These are phyloP conservation scores for Exephanes ischioxanthus DNA, from an alignment of 2,888 invertebrate genomes.

Conservation along the genomic window DNA sequence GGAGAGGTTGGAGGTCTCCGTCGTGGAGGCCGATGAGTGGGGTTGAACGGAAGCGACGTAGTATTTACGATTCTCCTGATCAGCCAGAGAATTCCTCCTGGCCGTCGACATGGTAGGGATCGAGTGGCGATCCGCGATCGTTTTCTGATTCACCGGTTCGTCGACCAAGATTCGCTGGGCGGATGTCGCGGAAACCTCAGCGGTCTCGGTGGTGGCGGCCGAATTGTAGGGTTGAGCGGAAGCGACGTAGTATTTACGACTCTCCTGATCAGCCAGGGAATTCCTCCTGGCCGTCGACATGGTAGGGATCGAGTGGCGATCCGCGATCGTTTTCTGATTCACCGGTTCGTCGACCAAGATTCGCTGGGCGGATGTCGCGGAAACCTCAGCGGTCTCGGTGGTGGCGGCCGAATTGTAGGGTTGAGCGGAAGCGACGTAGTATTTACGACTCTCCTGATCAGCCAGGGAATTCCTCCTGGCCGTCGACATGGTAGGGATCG, in stretches of 20 bases:
- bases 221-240: constrained; percentile 20
- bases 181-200: not conserved
- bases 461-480: not conserved
- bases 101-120: not conserved
- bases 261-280: constrained; percentile 37
- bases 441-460: constrained; percentile 57
- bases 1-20: not conserved
- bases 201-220: not conserved
- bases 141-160: constrained; percentile 26
- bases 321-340: constrained; percentile 4
- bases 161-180: not conserved
- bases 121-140: not conserved
- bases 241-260: constrained; percentile 59
- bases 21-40: not conserved
- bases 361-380: not conserved
- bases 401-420: not conserved
- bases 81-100: constrained; percentile 8
- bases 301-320: too few relatives aligned
- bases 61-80: constrained; percentile 58
- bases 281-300: not conserved
- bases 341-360: constrained; percentile 1
- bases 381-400: not conserved
- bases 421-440: constrained; percentile 48
- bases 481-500: too few relatives aligned
- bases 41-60: constrained; percentile 48